Base-by-base conservation (phyloP, 2,113 vertebrate genomes). In the Glareola pratincola region DNA sequence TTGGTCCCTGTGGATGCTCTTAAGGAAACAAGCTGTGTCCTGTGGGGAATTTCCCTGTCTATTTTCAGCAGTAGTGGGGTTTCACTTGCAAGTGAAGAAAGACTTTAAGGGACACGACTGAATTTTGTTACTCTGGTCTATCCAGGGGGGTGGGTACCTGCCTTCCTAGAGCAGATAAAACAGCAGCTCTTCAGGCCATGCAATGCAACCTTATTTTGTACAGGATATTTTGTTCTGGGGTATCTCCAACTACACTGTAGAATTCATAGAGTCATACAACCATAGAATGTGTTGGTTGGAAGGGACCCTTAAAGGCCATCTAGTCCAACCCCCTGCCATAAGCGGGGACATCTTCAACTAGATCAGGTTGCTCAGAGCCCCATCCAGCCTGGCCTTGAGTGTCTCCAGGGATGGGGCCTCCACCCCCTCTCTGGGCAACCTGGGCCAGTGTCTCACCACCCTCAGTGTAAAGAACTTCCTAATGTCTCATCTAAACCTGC, bases 31-130 rank as follows among this genome's bases (percentile, higher is more conserved):
- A 76, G 41, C 45, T 41, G 5, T 30, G 43, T 60, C 66, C 64
- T 2, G 0, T 9, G 47, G 43, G n/a, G 41, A 47, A 50, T 45
- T 64, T 34, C n/a, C 32, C 37, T 14, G 0, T 0, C 0, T 36
- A 4, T 85, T 91, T 92, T 76, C 20, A 63, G 45, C 36, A 53
- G 67, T 39, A 66, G 18, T 27, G 24, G 2, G 4, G n/a, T 93
- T 66, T 69, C 39, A 22, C n/a, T 80, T 92, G n/a, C 39, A 72
- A 67, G 27, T 32, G 37, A 36, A 85, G 29, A 36, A 37, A 81
- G 27, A 37, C 14, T 73, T 76, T 10, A 50, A 57, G 53, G 48
- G 54, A 36, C 8, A 6, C 17, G 37, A 6, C 34, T 53, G 66
- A 27, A 68, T 67, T n/a, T 84, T 59, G 36, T 5, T 59, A 5